A percentile compares a stretch with the other conserved stretches of the same genome.
phyloP scores from a whole-genome alignment of 2,113 vertebrate species.

The Macaca mulatta region DNA sequence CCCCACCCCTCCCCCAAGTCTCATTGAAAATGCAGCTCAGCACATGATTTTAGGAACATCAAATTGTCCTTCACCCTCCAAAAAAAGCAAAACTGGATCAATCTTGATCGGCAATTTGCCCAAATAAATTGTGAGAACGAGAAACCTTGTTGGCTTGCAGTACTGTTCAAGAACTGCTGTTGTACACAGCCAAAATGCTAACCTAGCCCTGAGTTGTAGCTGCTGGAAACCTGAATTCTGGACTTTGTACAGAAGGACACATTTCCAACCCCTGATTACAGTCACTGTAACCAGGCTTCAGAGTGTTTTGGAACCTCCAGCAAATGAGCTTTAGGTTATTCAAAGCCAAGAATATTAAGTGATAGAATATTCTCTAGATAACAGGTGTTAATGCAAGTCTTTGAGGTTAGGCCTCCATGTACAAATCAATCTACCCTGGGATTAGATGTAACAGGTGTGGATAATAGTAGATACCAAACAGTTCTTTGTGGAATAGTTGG shows the following conservation, averaged over 20 bases:
- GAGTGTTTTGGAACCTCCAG: conserved; percentile 2
- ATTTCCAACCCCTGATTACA: conserved; percentile 16
- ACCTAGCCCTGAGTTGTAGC: not conserved
- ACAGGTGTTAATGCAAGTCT: not conserved
- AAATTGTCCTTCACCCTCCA: not conserved
- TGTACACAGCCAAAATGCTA: not conserved
- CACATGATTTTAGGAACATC: not conserved
- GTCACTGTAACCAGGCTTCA: conserved; percentile 33
- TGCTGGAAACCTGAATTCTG: not conserved
- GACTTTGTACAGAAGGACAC: not conserved
- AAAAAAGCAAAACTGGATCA: not conserved
- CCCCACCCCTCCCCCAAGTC: not conserved
- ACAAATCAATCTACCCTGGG: not conserved
- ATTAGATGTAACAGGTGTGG: not conserved
- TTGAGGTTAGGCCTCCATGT: not conserved
- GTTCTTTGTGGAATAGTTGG: not conserved
- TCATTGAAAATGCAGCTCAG: not conserved
- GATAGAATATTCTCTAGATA: not conserved
- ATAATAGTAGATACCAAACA: not conserved
- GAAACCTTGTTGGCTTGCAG: not conserved
- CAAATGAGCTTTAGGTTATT: conserved; percentile 7
- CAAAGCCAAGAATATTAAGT: conserved; percentile 30
- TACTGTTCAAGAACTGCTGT: not conserved
- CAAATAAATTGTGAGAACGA: conserved; percentile 25
- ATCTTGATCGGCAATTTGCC: not conserved